A percentile compares a stretch with the other conserved stretches of the same genome.
phyloP scores from a whole-genome alignment of 2,113 vertebrate genomes.

The Onychostruthus taczanowskii region DNA sequence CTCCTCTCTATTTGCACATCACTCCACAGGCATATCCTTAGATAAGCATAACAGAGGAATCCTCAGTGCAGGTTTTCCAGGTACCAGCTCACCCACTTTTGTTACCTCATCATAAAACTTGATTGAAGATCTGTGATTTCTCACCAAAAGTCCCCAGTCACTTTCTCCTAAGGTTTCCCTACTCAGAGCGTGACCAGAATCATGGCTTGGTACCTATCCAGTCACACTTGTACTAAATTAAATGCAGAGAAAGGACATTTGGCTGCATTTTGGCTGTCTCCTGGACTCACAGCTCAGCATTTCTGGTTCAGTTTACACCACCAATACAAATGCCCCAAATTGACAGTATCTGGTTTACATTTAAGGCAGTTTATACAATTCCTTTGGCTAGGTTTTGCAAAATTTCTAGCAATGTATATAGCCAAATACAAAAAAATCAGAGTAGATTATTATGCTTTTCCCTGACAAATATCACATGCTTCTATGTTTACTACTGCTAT shows the following conservation, averaged over 20 bases:
- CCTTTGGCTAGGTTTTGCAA: not conserved
- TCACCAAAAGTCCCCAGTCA: not conserved
- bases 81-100: not conserved
- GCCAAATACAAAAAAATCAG: constrained; percentile 30
- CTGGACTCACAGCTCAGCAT: not conserved
- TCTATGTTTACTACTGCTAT: not conserved
- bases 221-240: constrained; percentile 38
- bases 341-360: constrained; percentile 66
- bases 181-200: not conserved
- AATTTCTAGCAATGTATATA: not conserved
- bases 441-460: constrained; percentile 4
- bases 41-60: not conserved
- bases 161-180: not conserved
- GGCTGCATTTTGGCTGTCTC: constrained; percentile 6
- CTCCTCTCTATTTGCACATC: not conserved
- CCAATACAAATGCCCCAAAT: constrained; percentile 21
- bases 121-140: not conserved
- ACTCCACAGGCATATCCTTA: not conserved
- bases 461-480: constrained; percentile 43
- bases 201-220: not conserved
- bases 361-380: constrained; percentile 48
- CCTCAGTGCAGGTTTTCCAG: not conserved
- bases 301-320: constrained; percentile 49
- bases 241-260: constrained; percentile 7
- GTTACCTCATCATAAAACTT: not conserved